Conservation (phyloP, 2,888 invertebrate species). For the Cordilura impudica region DNA sequence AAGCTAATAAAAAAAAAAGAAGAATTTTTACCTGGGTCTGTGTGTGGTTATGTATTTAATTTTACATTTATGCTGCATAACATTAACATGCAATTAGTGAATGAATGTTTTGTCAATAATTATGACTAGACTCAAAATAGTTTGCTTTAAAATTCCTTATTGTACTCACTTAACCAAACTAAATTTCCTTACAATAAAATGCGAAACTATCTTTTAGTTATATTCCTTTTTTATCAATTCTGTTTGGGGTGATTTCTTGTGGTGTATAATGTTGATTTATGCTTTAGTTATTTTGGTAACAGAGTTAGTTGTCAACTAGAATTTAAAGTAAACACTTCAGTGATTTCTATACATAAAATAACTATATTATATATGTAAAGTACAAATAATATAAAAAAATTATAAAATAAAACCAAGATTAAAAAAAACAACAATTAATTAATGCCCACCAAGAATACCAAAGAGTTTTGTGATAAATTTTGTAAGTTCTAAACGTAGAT, state of each 20-base stretch:
- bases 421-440: not conserved
- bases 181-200: constrained; percentile 31
- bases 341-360: not conserved
- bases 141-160: not conserved
- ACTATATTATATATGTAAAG: not conserved
- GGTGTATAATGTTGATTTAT: constrained; percentile 17
- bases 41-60: constrained; percentile 64
- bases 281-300: constrained; percentile 62
- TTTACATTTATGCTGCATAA: constrained; percentile 53
- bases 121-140: constrained; percentile 67
- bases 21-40: not conserved
- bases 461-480: constrained; percentile 62
- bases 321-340: constrained; percentile 43
- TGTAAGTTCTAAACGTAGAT: constrained; percentile 56
- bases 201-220: not conserved
- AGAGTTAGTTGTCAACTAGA: constrained; percentile 52
- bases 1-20: no score
- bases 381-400: not conserved
- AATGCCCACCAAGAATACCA: constrained; percentile 55
- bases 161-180: constrained; percentile 14
- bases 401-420: not conserved
- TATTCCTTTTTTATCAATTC: constrained; percentile 1
- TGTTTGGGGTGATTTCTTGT: constrained; percentile 20
- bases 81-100: constrained; percentile 67
- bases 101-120: constrained; percentile 75